Evolutionary conservation across 2,797 vertebrate genomes (phyloP).

Genomic region (Sebastes ruberrimus): DNA sequence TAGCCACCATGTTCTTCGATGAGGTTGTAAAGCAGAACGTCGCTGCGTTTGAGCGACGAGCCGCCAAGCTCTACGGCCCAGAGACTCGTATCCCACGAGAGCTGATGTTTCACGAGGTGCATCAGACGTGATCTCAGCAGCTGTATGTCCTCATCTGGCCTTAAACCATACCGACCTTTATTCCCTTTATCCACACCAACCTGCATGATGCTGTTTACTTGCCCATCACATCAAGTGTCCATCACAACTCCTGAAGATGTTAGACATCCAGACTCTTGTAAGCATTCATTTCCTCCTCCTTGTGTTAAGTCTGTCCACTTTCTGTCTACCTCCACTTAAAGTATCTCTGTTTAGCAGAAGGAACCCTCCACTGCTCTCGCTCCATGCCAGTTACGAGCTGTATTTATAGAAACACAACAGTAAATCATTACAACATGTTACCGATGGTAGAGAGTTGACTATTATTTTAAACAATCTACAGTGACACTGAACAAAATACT

Average conservation of each 20-base stretch:
- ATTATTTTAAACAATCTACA: conserved; percentile 45
- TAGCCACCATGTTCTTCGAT: conserved; percentile 95
- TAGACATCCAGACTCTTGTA: conserved; percentile 28
- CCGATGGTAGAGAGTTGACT: conserved; percentile 32
- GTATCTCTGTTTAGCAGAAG: conserved; percentile 30
- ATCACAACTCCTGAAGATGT: conserved; percentile 13
- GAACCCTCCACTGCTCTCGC: conserved; percentile 13
- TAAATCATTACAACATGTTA: conserved; percentile 50
- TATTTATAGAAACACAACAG: conserved; percentile 55
- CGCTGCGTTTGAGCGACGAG: conserved; percentile 91
- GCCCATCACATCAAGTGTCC: conserved; percentile 10
- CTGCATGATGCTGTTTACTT: conserved; percentile 49
- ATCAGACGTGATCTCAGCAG: conserved; percentile 88
- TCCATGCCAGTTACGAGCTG: conserved; percentile 35
- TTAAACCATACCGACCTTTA: conserved; percentile 49
- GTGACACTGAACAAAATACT: conserved; percentile 6
- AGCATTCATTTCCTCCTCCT: conserved; percentile 12
- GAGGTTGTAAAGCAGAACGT: conserved; percentile 97
- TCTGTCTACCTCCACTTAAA: conserved; percentile 66
- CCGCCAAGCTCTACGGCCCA: conserved; percentile 87
- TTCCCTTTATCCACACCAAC: conserved; percentile 12
- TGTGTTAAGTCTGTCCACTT: conserved; percentile 24
- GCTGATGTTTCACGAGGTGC: conserved; percentile 94
- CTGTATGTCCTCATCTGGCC: conserved; percentile 28
- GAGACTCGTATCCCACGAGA: conserved; percentile 93